These are phyloP conservation scores for Sitophilus oryzae DNA, from an alignment of 1,140 invertebrate species.

Conservation along the genomic window DNA sequence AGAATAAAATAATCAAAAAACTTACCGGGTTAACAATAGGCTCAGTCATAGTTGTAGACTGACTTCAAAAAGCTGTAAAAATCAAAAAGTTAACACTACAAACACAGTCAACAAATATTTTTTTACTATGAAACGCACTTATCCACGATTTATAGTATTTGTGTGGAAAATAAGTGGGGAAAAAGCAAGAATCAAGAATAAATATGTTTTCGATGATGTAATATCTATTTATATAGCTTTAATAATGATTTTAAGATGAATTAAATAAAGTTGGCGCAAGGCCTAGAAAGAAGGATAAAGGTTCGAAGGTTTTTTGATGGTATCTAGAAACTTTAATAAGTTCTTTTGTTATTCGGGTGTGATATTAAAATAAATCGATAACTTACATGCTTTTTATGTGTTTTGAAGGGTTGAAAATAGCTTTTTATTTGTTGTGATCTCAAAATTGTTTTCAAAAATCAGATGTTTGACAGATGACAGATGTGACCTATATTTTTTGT, in stretches of 20 bases:
- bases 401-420: too few species aligned
- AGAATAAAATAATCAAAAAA: constrained; percentile 9
- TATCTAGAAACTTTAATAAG: too few species aligned
- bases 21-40: constrained; percentile 39
- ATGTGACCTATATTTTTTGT: too few species aligned
- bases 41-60: constrained; percentile 20
- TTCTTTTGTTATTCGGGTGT: too few species aligned
- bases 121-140: neutral
- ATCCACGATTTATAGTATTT: neutral
- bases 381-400: neutral
- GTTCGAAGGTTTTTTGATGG: neutral
- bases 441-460: too few species aligned
- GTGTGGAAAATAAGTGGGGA: constrained; percentile 9
- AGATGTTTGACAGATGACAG: too few species aligned
- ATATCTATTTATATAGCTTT: constrained; percentile 19
- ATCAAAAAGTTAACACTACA: neutral
- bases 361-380: neutral
- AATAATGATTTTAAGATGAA: constrained; percentile 14
- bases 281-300: neutral
- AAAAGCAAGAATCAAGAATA: too few species aligned
- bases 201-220: constrained; percentile 16
- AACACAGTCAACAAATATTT: neutral
- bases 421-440: too few species aligned
- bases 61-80: neutral
- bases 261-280: neutral